Evolutionary conservation across 2,888 invertebrate species (phyloP).

Genomic region (Phyto melanocephala): DNA sequence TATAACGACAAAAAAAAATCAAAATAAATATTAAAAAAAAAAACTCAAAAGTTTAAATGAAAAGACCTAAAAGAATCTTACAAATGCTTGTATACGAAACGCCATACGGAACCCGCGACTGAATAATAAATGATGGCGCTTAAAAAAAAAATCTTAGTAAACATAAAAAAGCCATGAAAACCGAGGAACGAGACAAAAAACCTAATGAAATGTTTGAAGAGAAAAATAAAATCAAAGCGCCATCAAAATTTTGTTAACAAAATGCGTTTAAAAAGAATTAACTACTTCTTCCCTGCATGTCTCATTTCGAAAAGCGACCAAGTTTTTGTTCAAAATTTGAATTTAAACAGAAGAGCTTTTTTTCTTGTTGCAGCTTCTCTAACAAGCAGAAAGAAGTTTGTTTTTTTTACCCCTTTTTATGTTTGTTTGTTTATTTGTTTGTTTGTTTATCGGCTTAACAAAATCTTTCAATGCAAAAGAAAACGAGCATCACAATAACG

Average conservation of each 20-base stretch:
- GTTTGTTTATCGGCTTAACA: slow-evolving; percentile 45
- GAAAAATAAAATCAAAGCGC: slow-evolving; percentile 64
- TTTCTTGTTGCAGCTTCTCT: slow-evolving; percentile 15
- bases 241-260: slow-evolving; percentile 57
- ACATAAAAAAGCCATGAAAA: slow-evolving; percentile 64
- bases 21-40: slow-evolving; percentile 11
- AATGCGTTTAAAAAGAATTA: slow-evolving; percentile 37
- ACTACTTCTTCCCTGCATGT: slow-evolving; percentile 48
- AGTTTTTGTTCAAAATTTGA: slow-evolving; percentile 17
- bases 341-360: not conserved
- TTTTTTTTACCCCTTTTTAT: not conserved
- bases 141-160: slow-evolving; percentile 69
- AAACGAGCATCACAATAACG: not conserved
- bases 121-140: slow-evolving; percentile 78
- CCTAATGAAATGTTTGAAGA: slow-evolving; percentile 29
- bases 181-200: slow-evolving; percentile 15
- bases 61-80: slow-evolving; percentile 29
- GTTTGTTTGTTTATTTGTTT: no score
- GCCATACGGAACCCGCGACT: slow-evolving; percentile 65
- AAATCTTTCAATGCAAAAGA: slow-evolving; percentile 37
- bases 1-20: slow-evolving; percentile 43
- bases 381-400: slow-evolving; percentile 47
- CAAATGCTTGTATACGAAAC: slow-evolving; percentile 57
- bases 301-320: slow-evolving; percentile 22
- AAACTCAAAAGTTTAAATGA: slow-evolving; percentile 21